phyloP scores from a whole-genome alignment of 2,888 invertebrate genomes.

The Siphonodentalium dalli region DNA sequence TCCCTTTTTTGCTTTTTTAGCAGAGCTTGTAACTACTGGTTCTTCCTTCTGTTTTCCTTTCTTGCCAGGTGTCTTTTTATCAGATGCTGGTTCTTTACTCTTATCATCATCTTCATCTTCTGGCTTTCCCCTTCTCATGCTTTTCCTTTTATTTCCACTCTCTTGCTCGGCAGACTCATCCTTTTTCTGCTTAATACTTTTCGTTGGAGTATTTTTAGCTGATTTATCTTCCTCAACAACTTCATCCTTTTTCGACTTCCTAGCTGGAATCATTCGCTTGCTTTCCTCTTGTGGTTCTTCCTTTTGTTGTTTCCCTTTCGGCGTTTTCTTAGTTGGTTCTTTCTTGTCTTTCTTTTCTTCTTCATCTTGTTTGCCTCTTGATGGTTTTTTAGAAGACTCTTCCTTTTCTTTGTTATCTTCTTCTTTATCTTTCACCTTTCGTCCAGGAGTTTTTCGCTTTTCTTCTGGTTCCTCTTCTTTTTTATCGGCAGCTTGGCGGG shows the following conservation, averaged over 20 bases:
- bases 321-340: constrained; percentile 4
- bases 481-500: constrained; percentile 4
- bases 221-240: neutral
- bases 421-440: constrained; percentile 8
- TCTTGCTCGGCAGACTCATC: constrained; percentile 2
- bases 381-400: neutral
- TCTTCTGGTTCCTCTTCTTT: constrained; percentile 21
- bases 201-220: neutral
- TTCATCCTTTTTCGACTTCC: no score
- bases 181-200: neutral
- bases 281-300: constrained; percentile 5
- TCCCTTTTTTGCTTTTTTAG: constrained; percentile 7
- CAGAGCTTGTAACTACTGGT: constrained; percentile 13
- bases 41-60: constrained; percentile 9
- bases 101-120: constrained; percentile 20
- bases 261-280: no score
- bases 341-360: constrained; percentile 1
- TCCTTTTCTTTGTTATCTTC: constrained; percentile 8
- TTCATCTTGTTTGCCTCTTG: neutral
- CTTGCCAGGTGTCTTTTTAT: constrained; percentile 14
- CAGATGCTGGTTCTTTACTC: constrained; percentile 20
- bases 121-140: constrained; percentile 11
- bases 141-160: constrained; percentile 11
- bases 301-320: constrained; percentile 1
- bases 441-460: constrained; percentile 11